Percentiles rank a stretch among this genome's conserved stretches.
These are phyloP conservation scores for Ctenomys sociabilis DNA, from an alignment of 2,113 vertebrate genomes.

Conservation along the genomic window DNA sequence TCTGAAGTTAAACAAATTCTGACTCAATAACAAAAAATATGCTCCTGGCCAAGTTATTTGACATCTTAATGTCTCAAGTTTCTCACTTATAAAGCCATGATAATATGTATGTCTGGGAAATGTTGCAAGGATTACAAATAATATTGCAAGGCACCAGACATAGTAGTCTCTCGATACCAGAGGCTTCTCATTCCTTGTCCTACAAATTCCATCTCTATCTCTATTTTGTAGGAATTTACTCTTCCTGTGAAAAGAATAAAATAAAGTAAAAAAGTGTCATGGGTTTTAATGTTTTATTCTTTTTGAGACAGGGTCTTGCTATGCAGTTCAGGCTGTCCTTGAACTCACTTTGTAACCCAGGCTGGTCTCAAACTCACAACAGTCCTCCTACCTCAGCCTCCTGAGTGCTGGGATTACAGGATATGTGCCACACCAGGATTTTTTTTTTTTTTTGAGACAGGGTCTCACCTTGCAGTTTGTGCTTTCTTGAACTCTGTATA, in stretches of 20 bases:
- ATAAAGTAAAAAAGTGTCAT: neutral
- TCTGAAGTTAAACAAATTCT: neutral
- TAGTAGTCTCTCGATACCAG: neutral
- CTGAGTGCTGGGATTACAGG: too few relatives aligned
- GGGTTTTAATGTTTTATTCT: neutral
- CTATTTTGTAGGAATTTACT: neutral
- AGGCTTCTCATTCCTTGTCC: neutral
- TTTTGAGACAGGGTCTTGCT: too few relatives aligned
- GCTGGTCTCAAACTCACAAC: too few relatives aligned
- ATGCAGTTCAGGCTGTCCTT: too few relatives aligned
- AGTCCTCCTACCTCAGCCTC: too few relatives aligned
- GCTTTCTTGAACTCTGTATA: too few relatives aligned
- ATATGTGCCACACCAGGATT: neutral
- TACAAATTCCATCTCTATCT: neutral
- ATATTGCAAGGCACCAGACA: neutral
- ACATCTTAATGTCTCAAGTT: slow-evolving; percentile 14
- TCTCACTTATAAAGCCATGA: neutral
- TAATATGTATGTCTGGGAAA: neutral
- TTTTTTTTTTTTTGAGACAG: too few relatives aligned
- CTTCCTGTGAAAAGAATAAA: slow-evolving; percentile 15
- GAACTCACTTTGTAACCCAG: too few relatives aligned
- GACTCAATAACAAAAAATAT: neutral
- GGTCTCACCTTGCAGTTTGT: too few relatives aligned
- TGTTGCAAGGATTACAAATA: slow-evolving; percentile 5
- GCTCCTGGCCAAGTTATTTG: neutral